Evolutionary conservation across 2,797 vertebrate species (phyloP).

Genomic region (Rhodeus uyekii): DNA sequence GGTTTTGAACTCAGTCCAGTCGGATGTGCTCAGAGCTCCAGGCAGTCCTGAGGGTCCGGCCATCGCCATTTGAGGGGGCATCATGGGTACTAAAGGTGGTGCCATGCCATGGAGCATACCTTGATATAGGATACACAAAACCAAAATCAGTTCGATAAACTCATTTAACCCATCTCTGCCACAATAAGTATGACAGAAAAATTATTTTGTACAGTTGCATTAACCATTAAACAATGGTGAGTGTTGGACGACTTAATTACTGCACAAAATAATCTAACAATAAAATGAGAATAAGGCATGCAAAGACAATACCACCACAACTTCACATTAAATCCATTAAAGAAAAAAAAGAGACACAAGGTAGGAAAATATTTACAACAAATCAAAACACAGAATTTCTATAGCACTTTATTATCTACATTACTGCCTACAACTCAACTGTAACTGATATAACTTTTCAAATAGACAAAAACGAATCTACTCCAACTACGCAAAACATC

Average conservation of each 20-base stretch:
- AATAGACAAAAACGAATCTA: too few species aligned
- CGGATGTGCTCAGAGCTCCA: conserved; percentile 84
- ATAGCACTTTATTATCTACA: background rate
- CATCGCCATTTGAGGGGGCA: conserved; percentile 94
- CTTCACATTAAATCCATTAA: conserved; percentile 37
- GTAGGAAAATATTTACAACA: conserved; percentile 20
- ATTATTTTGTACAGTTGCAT: background rate
- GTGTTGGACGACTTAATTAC: background rate
- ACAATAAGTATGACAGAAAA: background rate
- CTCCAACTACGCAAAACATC: too few species aligned
- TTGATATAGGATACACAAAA: conserved; percentile 59
- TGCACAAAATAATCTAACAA: background rate
- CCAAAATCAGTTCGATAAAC: conserved; percentile 13
- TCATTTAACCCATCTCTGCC: background rate
- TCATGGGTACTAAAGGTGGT: conserved; percentile 96
- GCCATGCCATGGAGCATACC: conserved; percentile 96
- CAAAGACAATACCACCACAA: conserved; percentile 42
- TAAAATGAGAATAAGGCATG: conserved; percentile 41
- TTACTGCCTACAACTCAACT: background rate
- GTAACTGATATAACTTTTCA: background rate
- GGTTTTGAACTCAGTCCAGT: conserved; percentile 98
- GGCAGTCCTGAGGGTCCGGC: conserved; percentile 85
- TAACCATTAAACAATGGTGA: background rate
- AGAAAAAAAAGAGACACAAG: conserved; percentile 32
- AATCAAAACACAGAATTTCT: conserved; percentile 17